Base-by-base conservation (phyloP, 2,797 vertebrate species). In the Vultur gryphus region DNA sequence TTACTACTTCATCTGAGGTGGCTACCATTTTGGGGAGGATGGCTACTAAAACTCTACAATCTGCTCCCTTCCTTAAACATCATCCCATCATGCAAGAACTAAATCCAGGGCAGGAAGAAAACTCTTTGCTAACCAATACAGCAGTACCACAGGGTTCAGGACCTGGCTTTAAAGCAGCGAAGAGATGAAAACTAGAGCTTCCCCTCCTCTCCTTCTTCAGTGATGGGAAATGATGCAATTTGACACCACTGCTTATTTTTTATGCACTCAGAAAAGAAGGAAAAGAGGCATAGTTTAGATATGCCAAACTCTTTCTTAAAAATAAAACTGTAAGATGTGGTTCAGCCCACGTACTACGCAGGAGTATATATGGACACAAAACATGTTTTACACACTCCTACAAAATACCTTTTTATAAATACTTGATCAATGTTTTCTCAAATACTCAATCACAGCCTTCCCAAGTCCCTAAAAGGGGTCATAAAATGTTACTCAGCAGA, bases 401-500 rank as follows among this genome's bases (percentile, higher is more conserved):
- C 92, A 75, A 69, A 89, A 87, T 35, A 54, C 31, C 55, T 76
- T 93, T 89, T 70, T 55, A 76, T 85, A 89, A 93, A 92, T 87
- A 76, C 39, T 46, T n/a, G 62, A 82, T 89, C 87, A 66, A 4
- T 85, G 64, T 58, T 92, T 90, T 70, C 89, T 95, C 58, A 73
- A 82, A 89, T 72, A 82, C 62, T 90, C 13, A 1, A 82, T 91
- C 84, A 44, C 70, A 89, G 64, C 54, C 35, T 89, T 86, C 61
- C 46, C 52, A 79, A 79, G 72, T 54, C 69, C 84, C 69, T 94
- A 61, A 91, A 94, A 93, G 26, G 51, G 82, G 49, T 91, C 90
- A 88, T 91, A 75, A 95, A 96, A 75, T 49, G 85, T 90, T 86
- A 48, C 61, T 86, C 52, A 88, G 85, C 67, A 90, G 87, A 91